A percentile compares a stretch with the other conserved stretches of the same genome.
Evolutionary conservation across 2,888 invertebrate species (phyloP).

Genomic region (Scotopteryx bipunctaria): DNA sequence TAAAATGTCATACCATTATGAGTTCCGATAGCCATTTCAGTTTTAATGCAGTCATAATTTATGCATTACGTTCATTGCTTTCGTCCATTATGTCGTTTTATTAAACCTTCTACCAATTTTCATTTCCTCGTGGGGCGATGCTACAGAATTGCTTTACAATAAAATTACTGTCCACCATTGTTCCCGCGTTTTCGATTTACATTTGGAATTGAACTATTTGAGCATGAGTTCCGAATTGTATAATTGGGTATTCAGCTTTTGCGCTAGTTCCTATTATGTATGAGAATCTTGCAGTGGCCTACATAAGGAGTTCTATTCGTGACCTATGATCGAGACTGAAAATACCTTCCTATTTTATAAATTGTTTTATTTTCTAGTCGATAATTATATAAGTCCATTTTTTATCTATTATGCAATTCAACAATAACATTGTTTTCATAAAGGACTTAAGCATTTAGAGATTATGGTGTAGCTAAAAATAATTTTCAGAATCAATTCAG

Average conservation of each 20-base stretch:
- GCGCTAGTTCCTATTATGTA: background rate
- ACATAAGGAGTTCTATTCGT: too few relatives aligned
- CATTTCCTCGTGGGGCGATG: constrained; percentile 54
- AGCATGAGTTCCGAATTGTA: constrained; percentile 9
- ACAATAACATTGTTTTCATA: too few relatives aligned
- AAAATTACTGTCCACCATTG: constrained; percentile 72
- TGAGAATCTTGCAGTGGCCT: too few relatives aligned
- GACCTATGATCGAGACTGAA: too few relatives aligned
- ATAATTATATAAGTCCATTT: too few relatives aligned
- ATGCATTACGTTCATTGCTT: constrained; percentile 53
- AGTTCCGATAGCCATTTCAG: constrained; percentile 43
- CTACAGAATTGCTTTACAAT: constrained; percentile 76
- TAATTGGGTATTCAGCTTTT: constrained; percentile 7
- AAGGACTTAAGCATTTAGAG: too few relatives aligned
- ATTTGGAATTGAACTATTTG: constrained; percentile 63
- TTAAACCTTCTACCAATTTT: constrained; percentile 61
- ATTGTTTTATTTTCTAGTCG: too few relatives aligned
- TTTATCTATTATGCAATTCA: too few relatives aligned
- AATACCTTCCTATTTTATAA: too few relatives aligned
- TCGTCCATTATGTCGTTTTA: constrained; percentile 53
- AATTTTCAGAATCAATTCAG: too few relatives aligned
- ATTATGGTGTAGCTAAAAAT: too few relatives aligned
- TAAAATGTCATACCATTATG: constrained; percentile 23
- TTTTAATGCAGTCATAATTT: constrained; percentile 58
- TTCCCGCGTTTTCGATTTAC: constrained; percentile 69